Evolutionary conservation across 1,140 invertebrate genomes (phyloP).

Genomic region (Ceratoteleas bidentatus): DNA sequence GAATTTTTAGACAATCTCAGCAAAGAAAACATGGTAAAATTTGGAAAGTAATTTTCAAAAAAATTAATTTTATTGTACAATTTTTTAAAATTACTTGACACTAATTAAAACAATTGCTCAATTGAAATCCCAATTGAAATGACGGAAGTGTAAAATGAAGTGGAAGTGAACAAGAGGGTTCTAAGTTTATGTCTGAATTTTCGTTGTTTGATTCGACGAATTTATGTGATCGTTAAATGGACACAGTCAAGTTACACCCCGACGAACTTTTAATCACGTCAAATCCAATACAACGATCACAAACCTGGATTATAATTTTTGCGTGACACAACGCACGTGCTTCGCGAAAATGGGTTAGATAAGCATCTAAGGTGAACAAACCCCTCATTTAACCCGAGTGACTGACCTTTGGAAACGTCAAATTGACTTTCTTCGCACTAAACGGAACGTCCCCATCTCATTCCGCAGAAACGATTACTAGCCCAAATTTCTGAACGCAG

Average conservation of each 20-base stretch:
- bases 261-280: constrained; percentile 31
- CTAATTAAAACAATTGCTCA: no score
- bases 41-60: no score
- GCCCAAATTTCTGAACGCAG: not conserved
- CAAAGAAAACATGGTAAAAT: no score
- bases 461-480: not conserved
- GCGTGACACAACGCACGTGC: constrained; percentile 42
- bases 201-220: no score
- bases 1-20: not conserved
- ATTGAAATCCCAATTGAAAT: no score
- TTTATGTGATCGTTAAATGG: no score
- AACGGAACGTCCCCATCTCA: not conserved
- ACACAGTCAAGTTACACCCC: not conserved
- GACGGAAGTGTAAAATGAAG: no score
- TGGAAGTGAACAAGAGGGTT: no score
- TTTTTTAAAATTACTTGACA: no score
- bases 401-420: constrained; percentile 44
- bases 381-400: constrained; percentile 28
- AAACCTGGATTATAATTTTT: constrained; percentile 42
- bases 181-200: no score
- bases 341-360: constrained; percentile 52
- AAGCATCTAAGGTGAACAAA: constrained; percentile 48
- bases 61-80: no score
- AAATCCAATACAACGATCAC: constrained; percentile 14
- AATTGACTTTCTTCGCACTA: constrained; percentile 27